phyloP scores from a whole-genome alignment of 2,113 vertebrate genomes.

The Barnardius zonarius region DNA sequence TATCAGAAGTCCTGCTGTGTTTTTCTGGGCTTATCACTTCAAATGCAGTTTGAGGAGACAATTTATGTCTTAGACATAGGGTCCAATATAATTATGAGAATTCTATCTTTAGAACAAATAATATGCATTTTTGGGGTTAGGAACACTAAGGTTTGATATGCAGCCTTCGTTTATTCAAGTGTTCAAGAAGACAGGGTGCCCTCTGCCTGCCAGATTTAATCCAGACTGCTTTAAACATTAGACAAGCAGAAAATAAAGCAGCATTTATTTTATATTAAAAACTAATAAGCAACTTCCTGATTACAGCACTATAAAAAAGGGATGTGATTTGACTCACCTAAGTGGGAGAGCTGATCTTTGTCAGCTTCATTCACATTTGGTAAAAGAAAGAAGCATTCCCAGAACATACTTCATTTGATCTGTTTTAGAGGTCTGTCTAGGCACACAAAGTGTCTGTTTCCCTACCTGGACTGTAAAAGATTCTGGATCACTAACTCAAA shows the following conservation, averaged over 20 bases:
- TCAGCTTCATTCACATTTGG: rapidly evolving
- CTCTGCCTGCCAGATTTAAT: slow-evolving; percentile 28
- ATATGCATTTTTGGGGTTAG: not conserved
- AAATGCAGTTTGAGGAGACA: not conserved
- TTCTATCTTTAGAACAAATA: not conserved
- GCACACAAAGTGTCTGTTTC: not conserved
- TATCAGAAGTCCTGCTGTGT: not conserved
- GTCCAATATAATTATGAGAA: not conserved
- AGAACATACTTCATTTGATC: not conserved
- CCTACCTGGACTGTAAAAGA: not conserved
- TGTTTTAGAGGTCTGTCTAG: not conserved
- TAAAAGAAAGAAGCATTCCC: not conserved
- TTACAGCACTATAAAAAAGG: not conserved
- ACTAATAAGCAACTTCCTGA: not conserved
- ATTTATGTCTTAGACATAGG: not conserved
- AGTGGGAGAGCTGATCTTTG: not conserved
- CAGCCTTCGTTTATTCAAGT: not conserved
- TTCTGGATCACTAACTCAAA: not conserved
- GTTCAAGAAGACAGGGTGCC: slow-evolving; percentile 17
- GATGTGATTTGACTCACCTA: not conserved
- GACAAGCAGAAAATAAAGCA: not conserved
- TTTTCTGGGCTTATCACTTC: not conserved
- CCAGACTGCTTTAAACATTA: not conserved
- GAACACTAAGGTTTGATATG: not conserved
- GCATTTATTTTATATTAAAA: not conserved